Base-by-base conservation (phyloP, 2,113 vertebrate genomes). In the Percina caprodes region DNA sequence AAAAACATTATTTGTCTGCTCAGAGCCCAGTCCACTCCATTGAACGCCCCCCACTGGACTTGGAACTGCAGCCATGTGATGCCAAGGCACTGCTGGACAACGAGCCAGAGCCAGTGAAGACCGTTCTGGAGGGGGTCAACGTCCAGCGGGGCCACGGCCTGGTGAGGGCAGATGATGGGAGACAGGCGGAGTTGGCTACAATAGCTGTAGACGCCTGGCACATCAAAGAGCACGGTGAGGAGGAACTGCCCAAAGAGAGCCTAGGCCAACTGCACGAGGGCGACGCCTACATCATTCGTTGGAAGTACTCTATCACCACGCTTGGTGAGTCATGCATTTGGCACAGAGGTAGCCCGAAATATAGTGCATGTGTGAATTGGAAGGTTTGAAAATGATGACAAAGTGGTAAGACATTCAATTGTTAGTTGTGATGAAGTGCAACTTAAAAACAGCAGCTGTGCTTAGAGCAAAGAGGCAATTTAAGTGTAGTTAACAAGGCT, bases 291-390 rank as follows among this genome's bases (percentile, higher is more conserved):
- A 91, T 96, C 87, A 91, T 96, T 56, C 94, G 95, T 48, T 96
- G 96, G 96, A 95, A 93, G 80, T 96, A 96, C 87, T 95, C 94
- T 1, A 80, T 95, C 84, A 95, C 94, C 77, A 94, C 92, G 2
- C 90, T 95, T 0, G 96, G 96, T 96, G 76, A 90, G 94, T 89
- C 23, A 49, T 3, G 5, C 0, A 13, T 42, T 54, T 23, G 55
- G 26, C 26, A 16, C 39, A 30, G 39, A 30, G 8, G 15, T 3
- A 6, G 59, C 24, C n/a, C 33, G 19, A 12, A 51, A 16, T 72
- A 62, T 18, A 61, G 33, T 11, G 18, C 1, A 48, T 7, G 24
- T 54, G 49, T 59, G 13, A 19, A 48, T 67, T 30, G 4, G 45
- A 23, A 55, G 24, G 49, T 58, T 52, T 8, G 13, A 48, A 49